Evolutionary conservation across 2,797 vertebrate genomes (phyloP).

Genomic region (Erpetoichthys calabaricus): DNA sequence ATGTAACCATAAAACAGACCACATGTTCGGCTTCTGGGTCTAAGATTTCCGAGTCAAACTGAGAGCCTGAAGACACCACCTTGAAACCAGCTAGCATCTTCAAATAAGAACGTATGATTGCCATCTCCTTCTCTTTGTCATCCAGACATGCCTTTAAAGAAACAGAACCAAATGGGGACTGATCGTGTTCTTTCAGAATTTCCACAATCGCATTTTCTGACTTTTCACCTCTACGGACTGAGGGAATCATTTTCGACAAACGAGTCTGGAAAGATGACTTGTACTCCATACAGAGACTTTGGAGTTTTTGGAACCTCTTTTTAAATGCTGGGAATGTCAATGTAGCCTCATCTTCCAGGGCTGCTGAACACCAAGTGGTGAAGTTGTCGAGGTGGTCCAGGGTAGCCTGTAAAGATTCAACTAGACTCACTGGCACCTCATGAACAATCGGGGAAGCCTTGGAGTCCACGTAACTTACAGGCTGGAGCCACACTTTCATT

Average conservation of each 20-base stretch:
- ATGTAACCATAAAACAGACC: constrained; percentile 5
- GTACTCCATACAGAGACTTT: neutral
- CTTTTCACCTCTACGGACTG: neutral
- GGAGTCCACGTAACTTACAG: neutral
- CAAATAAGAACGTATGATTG: neutral
- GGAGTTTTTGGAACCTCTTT: neutral
- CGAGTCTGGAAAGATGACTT: neutral
- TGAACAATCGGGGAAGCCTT: neutral
- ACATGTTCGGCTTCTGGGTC: neutral
- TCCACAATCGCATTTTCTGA: neutral
- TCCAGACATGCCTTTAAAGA: constrained; percentile 1
- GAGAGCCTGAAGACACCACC: neutral
- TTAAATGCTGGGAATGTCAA: neutral
- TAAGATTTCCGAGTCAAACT: neutral
- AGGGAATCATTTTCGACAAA: neutral
- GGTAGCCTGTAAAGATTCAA: constrained; percentile 1
- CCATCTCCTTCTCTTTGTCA: neutral
- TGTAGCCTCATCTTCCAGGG: neutral
- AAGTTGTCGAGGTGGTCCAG: neutral
- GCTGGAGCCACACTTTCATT: constrained; percentile 1
- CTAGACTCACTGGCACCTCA: neutral
- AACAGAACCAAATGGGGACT: neutral
- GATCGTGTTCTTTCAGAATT: neutral
- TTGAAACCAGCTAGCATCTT: neutral
- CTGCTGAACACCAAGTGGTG: neutral